Percentiles rank a stretch among this genome's conserved stretches.
phyloP scores from a whole-genome alignment of 2,797 vertebrate species.

The Aldrovandia affinis region DNA sequence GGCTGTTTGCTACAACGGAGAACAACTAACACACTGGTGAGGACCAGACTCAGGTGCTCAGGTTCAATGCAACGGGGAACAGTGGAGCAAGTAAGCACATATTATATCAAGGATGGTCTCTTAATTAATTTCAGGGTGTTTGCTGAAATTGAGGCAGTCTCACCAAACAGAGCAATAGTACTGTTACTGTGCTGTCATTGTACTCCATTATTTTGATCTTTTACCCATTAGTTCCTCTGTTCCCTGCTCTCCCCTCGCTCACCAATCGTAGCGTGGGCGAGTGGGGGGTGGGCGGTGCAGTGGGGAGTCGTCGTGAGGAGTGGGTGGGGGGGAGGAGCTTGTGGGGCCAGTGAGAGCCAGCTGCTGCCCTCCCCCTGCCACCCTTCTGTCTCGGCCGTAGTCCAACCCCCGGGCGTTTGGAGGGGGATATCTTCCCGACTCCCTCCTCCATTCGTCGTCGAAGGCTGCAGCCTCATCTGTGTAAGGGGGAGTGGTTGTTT shows the following conservation, averaged over 20 bases:
- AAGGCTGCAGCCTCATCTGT: slow-evolving; percentile 87
- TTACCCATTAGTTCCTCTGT: slow-evolving; percentile 2
- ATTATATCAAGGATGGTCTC: background rate
- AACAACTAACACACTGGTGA: background rate
- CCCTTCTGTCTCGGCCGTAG: slow-evolving; percentile 84
- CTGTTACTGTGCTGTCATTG: slow-evolving; percentile 14
- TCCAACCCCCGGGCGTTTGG: slow-evolving; percentile 82
- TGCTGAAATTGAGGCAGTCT: slow-evolving; percentile 19
- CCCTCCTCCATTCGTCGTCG: slow-evolving; percentile 88
- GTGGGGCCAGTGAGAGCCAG: slow-evolving; percentile 76
- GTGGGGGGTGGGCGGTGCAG: slow-evolving; percentile 85
- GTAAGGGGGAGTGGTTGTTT: background rate
- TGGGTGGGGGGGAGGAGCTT: slow-evolving; percentile 76
- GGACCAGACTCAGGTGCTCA: background rate
- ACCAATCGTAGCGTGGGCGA: slow-evolving; percentile 95
- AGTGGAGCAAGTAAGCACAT: background rate
- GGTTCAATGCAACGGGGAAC: too few species aligned
- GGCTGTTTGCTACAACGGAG: background rate
- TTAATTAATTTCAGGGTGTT: slow-evolving; percentile 1
- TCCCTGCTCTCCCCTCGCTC: slow-evolving; percentile 42
- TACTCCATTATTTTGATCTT: background rate
- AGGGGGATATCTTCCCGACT: slow-evolving; percentile 81
- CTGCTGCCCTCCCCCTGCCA: slow-evolving; percentile 71
- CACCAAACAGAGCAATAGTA: slow-evolving; percentile 10
- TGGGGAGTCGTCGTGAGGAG: slow-evolving; percentile 75